These are phyloP conservation scores for Hoplias malabaricus DNA, from an alignment of 2,113 vertebrate species.

Conservation along the genomic window DNA sequence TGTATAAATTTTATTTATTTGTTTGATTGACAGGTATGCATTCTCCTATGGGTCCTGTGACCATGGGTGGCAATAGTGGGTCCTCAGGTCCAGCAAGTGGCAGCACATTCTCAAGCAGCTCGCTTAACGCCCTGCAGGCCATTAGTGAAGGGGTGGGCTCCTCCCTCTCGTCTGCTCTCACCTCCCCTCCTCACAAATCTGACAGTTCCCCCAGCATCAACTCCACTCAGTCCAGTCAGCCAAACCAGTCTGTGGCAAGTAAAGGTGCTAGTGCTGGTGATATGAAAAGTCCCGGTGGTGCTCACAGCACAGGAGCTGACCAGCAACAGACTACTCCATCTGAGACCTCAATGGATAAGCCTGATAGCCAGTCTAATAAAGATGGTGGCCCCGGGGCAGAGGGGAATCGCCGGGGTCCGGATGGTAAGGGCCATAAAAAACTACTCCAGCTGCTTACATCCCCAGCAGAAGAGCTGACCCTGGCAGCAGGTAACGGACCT, in stretches of 20 bases:
- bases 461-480: conserved; percentile 84
- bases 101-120: conserved; percentile 91
- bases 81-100: conserved; percentile 67
- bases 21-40: conserved; percentile 79
- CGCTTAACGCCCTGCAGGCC: conserved; percentile 94
- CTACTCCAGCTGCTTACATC: conserved; percentile 93
- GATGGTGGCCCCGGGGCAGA: conserved; percentile 78
- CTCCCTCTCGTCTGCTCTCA: conserved; percentile 86
- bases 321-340: conserved; percentile 70
- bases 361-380: conserved; percentile 82
- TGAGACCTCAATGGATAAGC: conserved; percentile 83
- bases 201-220: conserved; percentile 88
- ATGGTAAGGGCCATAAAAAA: conserved; percentile 92
- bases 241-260: conserved; percentile 56
- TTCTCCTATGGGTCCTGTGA: conserved; percentile 87
- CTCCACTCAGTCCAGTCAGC: conserved; percentile 72
- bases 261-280: conserved; percentile 77
- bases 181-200: conserved; percentile 86
- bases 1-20: not conserved
- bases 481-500: conserved; percentile 46
- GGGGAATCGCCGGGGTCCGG: conserved; percentile 75
- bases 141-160: conserved; percentile 97
- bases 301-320: conserved; percentile 70
- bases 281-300: conserved; percentile 84
- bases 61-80: conserved; percentile 71